Base-by-base conservation (phyloP, 2,888 invertebrate species). In the Endomychus coccineus region DNA sequence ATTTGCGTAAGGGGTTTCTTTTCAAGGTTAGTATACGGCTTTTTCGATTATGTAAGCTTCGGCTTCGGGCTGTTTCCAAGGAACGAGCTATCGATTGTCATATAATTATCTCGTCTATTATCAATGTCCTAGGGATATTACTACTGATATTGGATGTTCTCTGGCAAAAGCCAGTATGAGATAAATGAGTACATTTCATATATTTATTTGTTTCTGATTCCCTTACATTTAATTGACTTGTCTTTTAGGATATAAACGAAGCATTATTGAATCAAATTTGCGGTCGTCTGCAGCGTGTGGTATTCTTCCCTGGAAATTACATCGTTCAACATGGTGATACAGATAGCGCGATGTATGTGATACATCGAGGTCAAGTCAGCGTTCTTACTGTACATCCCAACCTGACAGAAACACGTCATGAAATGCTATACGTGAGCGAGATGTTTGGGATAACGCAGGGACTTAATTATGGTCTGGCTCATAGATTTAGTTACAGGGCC, bases 401-500 rank as follows among this genome's bases (percentile, higher is more conserved):
- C 50, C 55, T 72, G 41, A 71, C 51, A 1, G 59, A 60, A 49
- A 56, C 53, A 61, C 67, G 71, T 42, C 73, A 73, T 42, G 71
- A 73, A 38, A 60, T 71, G 2, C 52, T 74, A 16, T 69, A 69
- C 2, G 67, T 69, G 1, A 69, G 69, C 55, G 74, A 74, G 40
- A 69, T 71, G 51, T 74, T 74, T 55, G 74, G 74, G n/a, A 60
- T 73, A 7, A 69, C 69, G 7, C 66, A 74, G 68, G 74, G 74
- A 3, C 50, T 74, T 3, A 72, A 68, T 42, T 67, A 71, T 2
- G 72, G 71, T 13, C 61, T 71, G 1, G 60, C 68, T 0, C 74
- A 74, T 51, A 69, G 71, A 43, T 74, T 73, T 48, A 72, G 71
- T 2, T 74, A 71, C 44, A 58, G 73, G 42, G 73, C 73, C 1